phyloP scores from a whole-genome alignment of 1,140 invertebrate genomes.

The Megalopta genalis region DNA sequence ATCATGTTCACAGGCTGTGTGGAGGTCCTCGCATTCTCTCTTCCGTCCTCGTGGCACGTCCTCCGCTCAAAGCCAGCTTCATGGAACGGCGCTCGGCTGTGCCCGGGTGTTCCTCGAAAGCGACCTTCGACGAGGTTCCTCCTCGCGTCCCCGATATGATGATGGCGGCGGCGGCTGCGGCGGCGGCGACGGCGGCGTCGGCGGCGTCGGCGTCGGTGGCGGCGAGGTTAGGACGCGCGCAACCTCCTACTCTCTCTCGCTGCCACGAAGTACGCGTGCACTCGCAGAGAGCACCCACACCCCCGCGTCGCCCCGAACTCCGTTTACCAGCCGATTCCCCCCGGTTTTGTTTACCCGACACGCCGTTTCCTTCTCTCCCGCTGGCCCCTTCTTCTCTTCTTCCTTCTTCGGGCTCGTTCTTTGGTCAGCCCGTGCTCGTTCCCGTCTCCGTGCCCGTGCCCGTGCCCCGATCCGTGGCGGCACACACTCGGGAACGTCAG shows the following conservation, averaged over 20 bases:
- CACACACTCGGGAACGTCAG: neutral
- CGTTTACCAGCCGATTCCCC: no score
- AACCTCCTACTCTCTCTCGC: neutral
- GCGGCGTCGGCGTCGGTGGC: neutral
- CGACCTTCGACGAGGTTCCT: slow-evolving; percentile 35
- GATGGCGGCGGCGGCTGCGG: slow-evolving; percentile 17
- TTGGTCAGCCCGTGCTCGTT: neutral
- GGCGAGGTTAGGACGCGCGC: slow-evolving; percentile 41
- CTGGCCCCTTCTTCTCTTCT: neutral
- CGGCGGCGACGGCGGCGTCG: no score
- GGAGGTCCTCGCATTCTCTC: slow-evolving; percentile 74
- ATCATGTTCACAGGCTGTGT: slow-evolving; percentile 75
- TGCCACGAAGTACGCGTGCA: no score
- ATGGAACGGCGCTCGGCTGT: slow-evolving; percentile 50
- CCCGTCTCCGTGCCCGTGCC: no score
- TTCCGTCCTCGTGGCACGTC: slow-evolving; percentile 51
- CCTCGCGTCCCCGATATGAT: slow-evolving; percentile 33
- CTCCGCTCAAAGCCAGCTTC: slow-evolving; percentile 55
- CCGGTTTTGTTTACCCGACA: no score
- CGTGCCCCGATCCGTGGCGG: neutral
- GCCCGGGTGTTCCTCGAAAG: slow-evolving; percentile 2
- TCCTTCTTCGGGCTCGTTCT: neutral
- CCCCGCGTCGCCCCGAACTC: no score
- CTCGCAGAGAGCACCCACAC: no score
- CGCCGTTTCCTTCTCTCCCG: no score